A percentile compares a stretch with the other conserved stretches of the same genome.
Evolutionary conservation across 1,140 invertebrate genomes (phyloP).

Genomic region (Alviniconcha marisindica): DNA sequence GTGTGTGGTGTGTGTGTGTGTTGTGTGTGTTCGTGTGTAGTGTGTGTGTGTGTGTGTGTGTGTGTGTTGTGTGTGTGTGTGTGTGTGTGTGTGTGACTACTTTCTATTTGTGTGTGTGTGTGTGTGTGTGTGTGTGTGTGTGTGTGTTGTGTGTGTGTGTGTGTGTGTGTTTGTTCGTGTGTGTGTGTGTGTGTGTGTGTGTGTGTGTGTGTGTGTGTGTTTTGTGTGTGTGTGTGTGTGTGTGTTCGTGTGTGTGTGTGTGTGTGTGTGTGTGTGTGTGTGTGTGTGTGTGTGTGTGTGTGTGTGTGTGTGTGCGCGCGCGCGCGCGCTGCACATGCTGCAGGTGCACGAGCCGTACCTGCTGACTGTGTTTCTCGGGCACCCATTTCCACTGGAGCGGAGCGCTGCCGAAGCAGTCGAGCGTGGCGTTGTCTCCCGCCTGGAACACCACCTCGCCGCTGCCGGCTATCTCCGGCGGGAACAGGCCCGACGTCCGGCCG

Average conservation of each 20-base stretch:
- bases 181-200: background rate
- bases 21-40: no score
- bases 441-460: constrained; percentile 33
- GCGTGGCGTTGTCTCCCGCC: constrained; percentile 46
- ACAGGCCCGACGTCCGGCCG: background rate
- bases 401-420: constrained; percentile 46
- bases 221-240: no score
- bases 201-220: no score
- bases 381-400: constrained; percentile 31
- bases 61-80: no score
- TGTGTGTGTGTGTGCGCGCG: constrained; percentile 16
- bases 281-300: constrained; percentile 19
- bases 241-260: background rate
- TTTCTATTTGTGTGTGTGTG: no score
- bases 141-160: no score
- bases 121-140: no score
- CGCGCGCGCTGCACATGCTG: background rate
- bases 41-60: no score
- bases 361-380: background rate
- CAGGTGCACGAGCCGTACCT: background rate
- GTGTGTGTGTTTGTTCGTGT: no score
- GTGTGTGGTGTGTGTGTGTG: no score
- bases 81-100: no score
- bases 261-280: background rate
- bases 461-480: background rate